Evolutionary conservation across 2,888 invertebrate genomes (phyloP).

Genomic region (Galerucella pusilla): DNA sequence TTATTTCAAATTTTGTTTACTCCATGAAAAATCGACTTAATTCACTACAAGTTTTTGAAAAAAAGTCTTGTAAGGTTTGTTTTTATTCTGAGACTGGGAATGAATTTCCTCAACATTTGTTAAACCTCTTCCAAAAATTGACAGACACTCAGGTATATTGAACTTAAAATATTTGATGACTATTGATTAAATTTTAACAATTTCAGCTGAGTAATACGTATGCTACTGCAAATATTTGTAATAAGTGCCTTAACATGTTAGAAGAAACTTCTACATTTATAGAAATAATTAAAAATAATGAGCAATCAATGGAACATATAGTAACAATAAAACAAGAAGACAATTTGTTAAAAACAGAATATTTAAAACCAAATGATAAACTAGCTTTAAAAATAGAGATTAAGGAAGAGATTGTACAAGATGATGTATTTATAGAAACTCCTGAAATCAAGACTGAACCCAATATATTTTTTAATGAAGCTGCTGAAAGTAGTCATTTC

Average conservation of each 20-base stretch:
- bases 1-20: slow-evolving; percentile 5
- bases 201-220: slow-evolving; percentile 4
- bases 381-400: slow-evolving; percentile 10
- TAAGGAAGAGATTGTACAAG: slow-evolving; percentile 7
- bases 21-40: not conserved
- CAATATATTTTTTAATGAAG: slow-evolving; percentile 4
- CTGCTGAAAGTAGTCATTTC: slow-evolving; percentile 13
- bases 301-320: not conserved
- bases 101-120: slow-evolving; percentile 14
- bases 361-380: not conserved
- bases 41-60: not conserved
- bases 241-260: slow-evolving; percentile 25
- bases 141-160: not conserved
- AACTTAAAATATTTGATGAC: slow-evolving; percentile 1
- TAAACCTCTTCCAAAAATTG: slow-evolving; percentile 7
- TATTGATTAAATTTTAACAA: not conserved
- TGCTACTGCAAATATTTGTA: slow-evolving; percentile 7
- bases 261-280: slow-evolving; percentile 16
- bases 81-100: not conserved
- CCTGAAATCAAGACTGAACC: slow-evolving; percentile 22
- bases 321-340: slow-evolving; percentile 12
- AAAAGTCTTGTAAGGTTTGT: not conserved
- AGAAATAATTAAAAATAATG: slow-evolving; percentile 3
- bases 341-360: not conserved
- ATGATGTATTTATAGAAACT: slow-evolving; percentile 25